Base-by-base conservation (phyloP, 1,140 invertebrate species). In the Drosophila paulistorum region DNA sequence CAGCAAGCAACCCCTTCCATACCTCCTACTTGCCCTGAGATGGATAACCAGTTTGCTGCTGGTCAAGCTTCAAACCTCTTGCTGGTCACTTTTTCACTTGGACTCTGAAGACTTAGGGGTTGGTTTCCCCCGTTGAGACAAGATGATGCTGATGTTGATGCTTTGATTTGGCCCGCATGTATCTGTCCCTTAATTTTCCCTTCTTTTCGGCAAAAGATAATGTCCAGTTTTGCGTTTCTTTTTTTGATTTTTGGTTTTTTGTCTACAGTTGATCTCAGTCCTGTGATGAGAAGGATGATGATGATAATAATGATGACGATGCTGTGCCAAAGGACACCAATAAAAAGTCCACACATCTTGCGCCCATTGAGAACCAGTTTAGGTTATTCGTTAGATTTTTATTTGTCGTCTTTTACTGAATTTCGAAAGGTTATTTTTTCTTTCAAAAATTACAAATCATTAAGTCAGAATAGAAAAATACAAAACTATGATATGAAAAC, bases 271-370 rank as follows among this genome's bases (percentile, higher is more conserved):
- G 45, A 51, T 51, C 45, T 51, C 17, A 51, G 30, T 51, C 45
- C 45, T 55, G 62, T 45, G 35, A 23, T 59, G 66, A 42, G 42
- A 17, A 42, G 61, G 30, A 10, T 37, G 58, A 67, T 71, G 65
- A 48, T 42, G 35, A 41, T 74, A 35, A 60, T 80, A 45, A 10
- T 60, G 23, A 35, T 54, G 68, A 59, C 68, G 77, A 69, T 80
- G 79, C 79, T 77, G 68, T 69, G 81, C 84, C 84, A 87, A 89
- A 87, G 84, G 84, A 87, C 84, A 90, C 77, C 80, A 84, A 87
- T 87, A 87, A 87, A 87, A 87, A 80, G 64, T 87, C 84, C 71
- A 78, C 84, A 87, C 83, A 70, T 87, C 60, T 61, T 45, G 72
- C 41, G 67, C 55, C 54, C 41, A 62, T 42, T 66, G 51, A 20